phyloP scores from a whole-genome alignment of 1,140 invertebrate species.

The Oedothorax gibbosus region DNA sequence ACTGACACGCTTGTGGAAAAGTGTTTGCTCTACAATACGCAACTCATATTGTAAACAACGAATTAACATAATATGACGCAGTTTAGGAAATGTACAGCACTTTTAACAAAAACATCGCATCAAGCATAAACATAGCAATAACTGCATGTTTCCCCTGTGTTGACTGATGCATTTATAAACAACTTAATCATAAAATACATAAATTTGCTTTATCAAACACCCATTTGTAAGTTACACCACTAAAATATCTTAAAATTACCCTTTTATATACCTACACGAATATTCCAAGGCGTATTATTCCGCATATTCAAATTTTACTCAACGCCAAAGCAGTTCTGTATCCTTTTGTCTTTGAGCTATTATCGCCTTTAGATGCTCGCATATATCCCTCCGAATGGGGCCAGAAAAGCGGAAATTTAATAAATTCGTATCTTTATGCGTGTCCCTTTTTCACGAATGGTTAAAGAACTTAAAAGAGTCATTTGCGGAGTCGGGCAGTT shows the following conservation, averaged over 20 bases:
- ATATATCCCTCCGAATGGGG: too few relatives aligned
- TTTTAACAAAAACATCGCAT: too few relatives aligned
- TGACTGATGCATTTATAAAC: too few relatives aligned
- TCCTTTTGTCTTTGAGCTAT: background rate
- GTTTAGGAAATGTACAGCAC: too few relatives aligned
- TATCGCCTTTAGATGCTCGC: background rate
- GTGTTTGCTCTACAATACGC: too few relatives aligned
- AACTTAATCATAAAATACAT: too few relatives aligned
- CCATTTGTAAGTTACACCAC: background rate
- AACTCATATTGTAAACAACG: too few relatives aligned
- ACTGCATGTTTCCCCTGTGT: too few relatives aligned
- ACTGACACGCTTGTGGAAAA: too few relatives aligned
- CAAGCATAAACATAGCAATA: too few relatives aligned
- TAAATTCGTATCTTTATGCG: background rate
- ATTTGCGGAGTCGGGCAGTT: background rate
- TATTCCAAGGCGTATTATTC: background rate
- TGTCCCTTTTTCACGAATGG: background rate
- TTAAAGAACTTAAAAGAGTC: background rate
- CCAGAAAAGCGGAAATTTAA: background rate
- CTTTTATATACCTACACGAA: background rate
- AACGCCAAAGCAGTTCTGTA: background rate
- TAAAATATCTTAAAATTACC: background rate
- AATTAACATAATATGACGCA: too few relatives aligned
- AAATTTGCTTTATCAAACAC: too few relatives aligned
- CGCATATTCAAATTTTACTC: background rate